Base-by-base conservation (phyloP, 1,140 invertebrate genomes). In the Drosophila athabasca region DNA sequence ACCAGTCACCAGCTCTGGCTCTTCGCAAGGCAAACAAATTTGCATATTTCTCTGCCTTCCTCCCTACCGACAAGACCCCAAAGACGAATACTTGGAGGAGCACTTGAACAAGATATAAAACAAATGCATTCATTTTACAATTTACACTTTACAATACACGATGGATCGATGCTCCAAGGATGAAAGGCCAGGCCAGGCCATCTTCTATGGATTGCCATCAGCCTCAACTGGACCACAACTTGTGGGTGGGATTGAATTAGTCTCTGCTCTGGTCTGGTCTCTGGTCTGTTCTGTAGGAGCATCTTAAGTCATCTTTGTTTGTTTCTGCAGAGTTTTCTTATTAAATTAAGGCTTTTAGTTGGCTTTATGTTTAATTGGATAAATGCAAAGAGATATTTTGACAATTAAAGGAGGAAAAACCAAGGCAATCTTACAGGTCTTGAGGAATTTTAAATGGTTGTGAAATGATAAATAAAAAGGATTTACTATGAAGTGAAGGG, bases 21-120 rank as follows among this genome's bases (percentile, higher is more conserved):
- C 17, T 43, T 74, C 46, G 61, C 19, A 43, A 54, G 59, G 22
- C 58, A 60, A 70, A 62, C 61, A 59, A 53, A 87, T 87, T 87
- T 87, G 82, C 82, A 85, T 85, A 81, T 19, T 19, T 1, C 17
- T 19, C 17, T 19, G 17, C 17, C 17, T 19, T 19, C 17, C 17
- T 19, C 17, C 7, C 22, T 45, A 4, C 39, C 49, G 48, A 62
- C 44, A 43, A 54, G 45, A 41, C 68, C 54, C 59, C 43, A 59
- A 55, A 46, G 22, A 11, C 45, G 35, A 15, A 44, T 26, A 39
- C 31, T 46, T 39, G 35, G 3, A 13, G n/a, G 13, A 49, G 35
- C 46, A 69, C 45, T 69, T 68, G 64, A 35, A 45, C 52, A 43
- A 17, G 31, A 68, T 57, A 68, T 69, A 69, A 72, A 73, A 72